Percentiles rank a stretch among this genome's conserved stretches.
Conservation (phyloP, 2,113 vertebrate species). For the Percopsis transmontana region DNA sequence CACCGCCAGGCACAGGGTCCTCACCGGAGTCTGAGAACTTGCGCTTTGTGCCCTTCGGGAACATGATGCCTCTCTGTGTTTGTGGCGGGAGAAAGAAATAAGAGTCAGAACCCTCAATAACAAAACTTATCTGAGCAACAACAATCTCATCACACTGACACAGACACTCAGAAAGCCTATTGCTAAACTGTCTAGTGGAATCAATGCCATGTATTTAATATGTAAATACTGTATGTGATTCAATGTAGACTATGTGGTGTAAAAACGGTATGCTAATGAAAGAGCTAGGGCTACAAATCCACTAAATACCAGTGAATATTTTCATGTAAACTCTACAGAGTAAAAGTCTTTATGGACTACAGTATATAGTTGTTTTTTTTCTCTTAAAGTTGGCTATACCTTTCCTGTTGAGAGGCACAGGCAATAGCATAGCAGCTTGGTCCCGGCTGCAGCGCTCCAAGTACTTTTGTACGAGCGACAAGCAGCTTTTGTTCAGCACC, state of each 20-base stretch:
- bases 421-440: constrained; percentile 76
- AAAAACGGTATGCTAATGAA: constrained; percentile 33
- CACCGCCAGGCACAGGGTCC: constrained; percentile 66
- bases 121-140: neutral
- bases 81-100: constrained; percentile 38
- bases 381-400: constrained; percentile 77
- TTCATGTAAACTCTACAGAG: constrained; percentile 51
- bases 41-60: constrained; percentile 90
- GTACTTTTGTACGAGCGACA: constrained; percentile 79
- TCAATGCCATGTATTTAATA: constrained; percentile 50
- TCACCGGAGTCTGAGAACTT: constrained; percentile 84
- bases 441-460: constrained; percentile 76
- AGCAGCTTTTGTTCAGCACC: constrained; percentile 79
- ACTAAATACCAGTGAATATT: constrained; percentile 56
- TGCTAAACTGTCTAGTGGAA: constrained; percentile 17
- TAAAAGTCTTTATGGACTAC: constrained; percentile 43
- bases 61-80: constrained; percentile 85
- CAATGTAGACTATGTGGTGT: constrained; percentile 52
- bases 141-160: constrained; percentile 46
- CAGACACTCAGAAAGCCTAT: constrained; percentile 45
- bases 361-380: constrained; percentile 57
- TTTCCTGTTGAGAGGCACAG: constrained; percentile 79
- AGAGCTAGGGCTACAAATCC: constrained; percentile 45
- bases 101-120: constrained; percentile 22
- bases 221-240: constrained; percentile 46